Evolutionary conservation across 2,888 invertebrate species (phyloP), one percentile per base, ranked within the genome.

Genomic region (Lamellibrachia columna): DNA sequence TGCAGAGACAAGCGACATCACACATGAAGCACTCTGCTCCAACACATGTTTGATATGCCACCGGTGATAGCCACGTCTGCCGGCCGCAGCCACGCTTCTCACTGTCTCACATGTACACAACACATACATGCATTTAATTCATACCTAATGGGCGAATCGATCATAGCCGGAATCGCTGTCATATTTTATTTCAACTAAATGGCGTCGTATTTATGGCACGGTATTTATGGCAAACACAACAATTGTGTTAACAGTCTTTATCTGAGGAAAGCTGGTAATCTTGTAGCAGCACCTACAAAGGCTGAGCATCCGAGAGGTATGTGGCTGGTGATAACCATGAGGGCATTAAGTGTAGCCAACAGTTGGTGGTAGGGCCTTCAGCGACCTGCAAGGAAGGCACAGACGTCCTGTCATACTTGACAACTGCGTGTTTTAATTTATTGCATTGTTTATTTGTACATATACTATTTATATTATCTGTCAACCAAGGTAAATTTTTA

Each of bases 181-280:
- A 75, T 75, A 75, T 75, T 75, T 75, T 75, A 75, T 75, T 75
- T 75, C 75, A 22, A 75, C 75, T 75, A 75, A 75, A 75, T 75
- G 75, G 75, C 75, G 11, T 15, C 6, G 75, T 75, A 75, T 75
- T 75, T 75, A 75, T 75, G n/a, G 75, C 75, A 6, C 1, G 3
- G 75, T n/a, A 15, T 75, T 75, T 40, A 40, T 75, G 75, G 75
- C 75, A 75, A 75, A 75, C 75, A 75, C 75, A 75, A 75, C 75
- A 75, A 22, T 75, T 75, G 75, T 75, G 75, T 75, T 75, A 75
- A 75, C 75, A 75, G 75, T 3, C 75, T 75, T 75, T 75, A 75
- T 75, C 75, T 75, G 75, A 75, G 75, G 4, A 22, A 22, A n/a
- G 75, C 75, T 75, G 6, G 75, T 75, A 75, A 75, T 75, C 75